A percentile compares a stretch with the other conserved stretches of the same genome.
Conservation (phyloP, 2,888 invertebrate species). For the Luperina testacea region DNA sequence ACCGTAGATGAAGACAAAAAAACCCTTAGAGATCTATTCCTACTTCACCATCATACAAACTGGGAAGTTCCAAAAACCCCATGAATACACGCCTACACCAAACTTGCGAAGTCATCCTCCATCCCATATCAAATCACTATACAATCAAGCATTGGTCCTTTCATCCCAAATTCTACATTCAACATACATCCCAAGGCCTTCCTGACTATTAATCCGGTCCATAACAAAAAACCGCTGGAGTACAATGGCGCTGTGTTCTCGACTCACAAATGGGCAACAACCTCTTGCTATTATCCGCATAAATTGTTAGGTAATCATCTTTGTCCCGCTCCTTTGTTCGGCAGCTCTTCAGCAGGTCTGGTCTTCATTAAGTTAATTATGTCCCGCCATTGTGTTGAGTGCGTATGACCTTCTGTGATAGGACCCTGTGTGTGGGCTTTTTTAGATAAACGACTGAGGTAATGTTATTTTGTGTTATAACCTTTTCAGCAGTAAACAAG, state of each 20-base stretch:
- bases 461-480: conserved; percentile 12
- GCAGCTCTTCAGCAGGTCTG: conserved; percentile 67
- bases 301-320: conserved; percentile 74
- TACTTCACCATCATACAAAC: background rate
- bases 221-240: conserved; percentile 69
- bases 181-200: conserved; percentile 64
- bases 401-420: conserved; percentile 68
- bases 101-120: conserved; percentile 34
- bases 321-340: conserved; percentile 70
- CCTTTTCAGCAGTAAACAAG: background rate
- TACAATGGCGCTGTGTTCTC: conserved; percentile 68
- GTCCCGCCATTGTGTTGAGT: conserved; percentile 65
- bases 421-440: conserved; percentile 43
- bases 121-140: conserved; percentile 56
- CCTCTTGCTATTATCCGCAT: conserved; percentile 72
- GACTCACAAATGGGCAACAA: conserved; percentile 65
- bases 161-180: conserved; percentile 58
- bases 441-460: conserved; percentile 35
- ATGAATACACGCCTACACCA: conserved; percentile 40
- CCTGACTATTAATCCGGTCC: conserved; percentile 69
- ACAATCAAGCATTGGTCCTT: conserved; percentile 54
- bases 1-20: background rate
- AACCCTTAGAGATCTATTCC: background rate
- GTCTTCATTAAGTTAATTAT: conserved; percentile 77
- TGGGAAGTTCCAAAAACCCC: conserved; percentile 10